These are phyloP conservation scores for Stramonita haemastoma DNA, from an alignment of 2,888 invertebrate species.

Conservation along the genomic window DNA sequence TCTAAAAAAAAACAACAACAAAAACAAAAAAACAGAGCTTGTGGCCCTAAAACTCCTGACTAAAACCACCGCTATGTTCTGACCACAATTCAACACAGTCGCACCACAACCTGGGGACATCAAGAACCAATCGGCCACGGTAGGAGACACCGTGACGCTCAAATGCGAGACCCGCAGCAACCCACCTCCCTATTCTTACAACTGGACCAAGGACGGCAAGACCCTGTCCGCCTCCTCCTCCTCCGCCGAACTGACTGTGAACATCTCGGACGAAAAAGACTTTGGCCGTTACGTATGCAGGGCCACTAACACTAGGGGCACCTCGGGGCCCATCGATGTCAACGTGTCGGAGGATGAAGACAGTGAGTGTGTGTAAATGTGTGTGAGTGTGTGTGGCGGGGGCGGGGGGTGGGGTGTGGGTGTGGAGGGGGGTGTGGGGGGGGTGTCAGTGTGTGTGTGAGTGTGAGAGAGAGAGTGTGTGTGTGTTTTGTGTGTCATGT, in stretches of 20 bases:
- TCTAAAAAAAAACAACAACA: neutral
- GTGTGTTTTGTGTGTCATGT: neutral
- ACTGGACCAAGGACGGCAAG: slow-evolving; percentile 7
- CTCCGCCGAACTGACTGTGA: neutral
- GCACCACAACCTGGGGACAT: no score
- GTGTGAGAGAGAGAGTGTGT: neutral
- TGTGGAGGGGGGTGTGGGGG: neutral
- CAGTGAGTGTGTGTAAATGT: neutral
- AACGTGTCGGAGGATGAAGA: neutral
- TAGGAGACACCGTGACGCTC: neutral
- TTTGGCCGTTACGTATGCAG: slow-evolving; percentile 27
- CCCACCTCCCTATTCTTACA: slow-evolving; percentile 27
- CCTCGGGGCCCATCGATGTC: slow-evolving; percentile 16
- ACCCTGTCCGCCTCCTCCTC: neutral
- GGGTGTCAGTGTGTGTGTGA: neutral
- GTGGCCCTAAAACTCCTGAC: no score
- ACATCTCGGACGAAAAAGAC: neutral
- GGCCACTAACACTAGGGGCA: slow-evolving; percentile 19
- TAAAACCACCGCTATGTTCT: no score
- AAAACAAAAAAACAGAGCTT: no score
- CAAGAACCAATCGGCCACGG: slow-evolving; percentile 13
- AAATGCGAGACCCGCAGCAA: slow-evolving; percentile 6
- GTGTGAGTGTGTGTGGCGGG: neutral
- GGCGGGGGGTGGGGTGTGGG: neutral
- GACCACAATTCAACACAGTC: no score